Conservation (phyloP, 2,888 invertebrate genomes). For the Salpingus planirostris region DNA sequence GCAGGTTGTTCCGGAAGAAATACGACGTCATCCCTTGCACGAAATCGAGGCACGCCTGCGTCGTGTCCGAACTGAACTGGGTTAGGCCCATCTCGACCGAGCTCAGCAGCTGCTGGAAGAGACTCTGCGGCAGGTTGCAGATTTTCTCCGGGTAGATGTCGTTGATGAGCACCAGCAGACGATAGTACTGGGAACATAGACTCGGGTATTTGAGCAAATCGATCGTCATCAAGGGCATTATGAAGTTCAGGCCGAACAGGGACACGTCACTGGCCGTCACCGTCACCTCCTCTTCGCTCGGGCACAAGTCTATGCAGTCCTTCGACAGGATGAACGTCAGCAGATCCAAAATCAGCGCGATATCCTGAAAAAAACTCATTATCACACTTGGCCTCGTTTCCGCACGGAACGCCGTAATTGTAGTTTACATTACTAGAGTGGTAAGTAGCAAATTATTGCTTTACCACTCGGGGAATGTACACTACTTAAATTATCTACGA, state of each 20-base stretch:
- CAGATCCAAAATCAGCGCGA: conserved; percentile 71
- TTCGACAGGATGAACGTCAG: conserved; percentile 43
- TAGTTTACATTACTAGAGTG: too few species aligned
- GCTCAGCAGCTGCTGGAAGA: conserved; percentile 46
- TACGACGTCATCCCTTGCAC: conserved; percentile 46
- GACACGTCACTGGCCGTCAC: conserved; percentile 53
- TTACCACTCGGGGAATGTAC: too few species aligned
- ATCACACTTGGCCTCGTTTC: too few species aligned
- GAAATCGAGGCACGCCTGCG: conserved; percentile 51
- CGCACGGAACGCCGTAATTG: too few species aligned
- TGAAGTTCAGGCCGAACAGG: conserved; percentile 58
- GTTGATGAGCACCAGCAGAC: conserved; percentile 55
- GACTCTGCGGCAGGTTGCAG: conserved; percentile 41
- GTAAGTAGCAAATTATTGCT: too few species aligned
- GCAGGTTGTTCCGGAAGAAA: conserved; percentile 35
- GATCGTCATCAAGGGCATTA: conserved; percentile 64
- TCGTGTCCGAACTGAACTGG: conserved; percentile 50
- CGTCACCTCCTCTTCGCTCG: conserved; percentile 31
- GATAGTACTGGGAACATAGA: conserved; percentile 53
- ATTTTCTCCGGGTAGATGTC: conserved; percentile 60
- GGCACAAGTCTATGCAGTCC: conserved; percentile 38
- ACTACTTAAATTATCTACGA: too few species aligned
- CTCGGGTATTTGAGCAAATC: conserved; percentile 62
- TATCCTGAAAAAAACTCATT: too few species aligned
- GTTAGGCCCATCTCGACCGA: conserved; percentile 53